Base-by-base conservation (phyloP, 2,113 vertebrate genomes). In the Ondatra zibethicus region DNA sequence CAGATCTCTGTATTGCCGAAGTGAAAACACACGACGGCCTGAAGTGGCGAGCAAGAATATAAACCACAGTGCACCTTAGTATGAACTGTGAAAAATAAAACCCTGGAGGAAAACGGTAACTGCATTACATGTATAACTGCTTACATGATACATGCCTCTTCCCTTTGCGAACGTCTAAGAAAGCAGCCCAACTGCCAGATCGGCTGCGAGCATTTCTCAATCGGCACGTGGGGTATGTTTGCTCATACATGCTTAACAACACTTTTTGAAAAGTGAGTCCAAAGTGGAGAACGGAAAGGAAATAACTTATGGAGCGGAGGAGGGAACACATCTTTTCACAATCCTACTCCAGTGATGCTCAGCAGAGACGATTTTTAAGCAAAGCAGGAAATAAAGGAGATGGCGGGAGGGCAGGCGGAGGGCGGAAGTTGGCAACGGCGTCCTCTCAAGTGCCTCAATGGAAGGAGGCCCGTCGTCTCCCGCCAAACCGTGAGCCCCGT, bases 341-440 rank as follows among this genome's bases (percentile, higher is more conserved):
- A 8, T 4, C 42, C 76, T 29, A 19, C 3, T 23, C 95, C 78
- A 3, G 1, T 23, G n/a, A 93, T 68, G 70, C 76, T 85, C 93
- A 10, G 17, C 84, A 47, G 14, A 72, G 23, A 70, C n/a, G 63
- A 14, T 47, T 77, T 7, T 9, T 88, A 65, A 85, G 65, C 39
- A 52, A 70, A 80, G 93, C 91, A 93, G 92, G 91, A 95, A 96
- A 91, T 82, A 82, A 68, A 96, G 75, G 95, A 92, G 96, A 97
- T 97, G 95, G 97, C 97, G 95, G 97, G 97, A 97, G 97, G 45
- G n/a, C 7, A 8, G 73, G 91, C 89, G 25, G 36, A 58, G 87
- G 65, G 92, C 95, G 97, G 97, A 98, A 98, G 97, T 97, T 96
- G 68, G 97, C 17, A 13, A 3, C 94, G 39, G 17, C 3, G 91